Conservation (phyloP, 2,113 vertebrate species). For the Gnathonemus longibarbis region DNA sequence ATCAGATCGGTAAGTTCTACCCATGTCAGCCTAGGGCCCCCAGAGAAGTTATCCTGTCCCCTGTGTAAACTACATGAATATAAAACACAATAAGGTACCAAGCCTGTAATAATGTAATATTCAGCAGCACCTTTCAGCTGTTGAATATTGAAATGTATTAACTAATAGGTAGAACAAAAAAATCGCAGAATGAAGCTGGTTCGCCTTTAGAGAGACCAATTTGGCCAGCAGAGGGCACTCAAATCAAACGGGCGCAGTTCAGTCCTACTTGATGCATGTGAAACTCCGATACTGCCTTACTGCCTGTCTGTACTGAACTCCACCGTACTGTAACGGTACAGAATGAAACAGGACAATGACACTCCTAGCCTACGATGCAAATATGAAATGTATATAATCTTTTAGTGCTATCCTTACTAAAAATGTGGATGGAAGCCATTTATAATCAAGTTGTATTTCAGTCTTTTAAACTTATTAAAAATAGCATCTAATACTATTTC, state of each 20-base stretch:
- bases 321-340: not conserved
- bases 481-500: not conserved
- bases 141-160: not conserved
- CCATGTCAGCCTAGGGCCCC: not conserved
- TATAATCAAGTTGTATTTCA: not conserved
- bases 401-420: not conserved
- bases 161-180: not conserved
- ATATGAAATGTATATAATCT: not conserved
- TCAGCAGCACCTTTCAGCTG: not conserved
- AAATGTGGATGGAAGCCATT: not conserved
- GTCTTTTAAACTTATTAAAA: not conserved
- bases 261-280: not conserved
- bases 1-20: not conserved
- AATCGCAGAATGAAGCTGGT: not conserved
- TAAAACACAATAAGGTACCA: not conserved
- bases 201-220: not conserved
- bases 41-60: not conserved
- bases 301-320: not conserved
- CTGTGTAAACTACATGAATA: not conserved
- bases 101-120: not conserved
- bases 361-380: not conserved
- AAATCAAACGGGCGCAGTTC: constrained; percentile 1
- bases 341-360: not conserved
- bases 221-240: constrained; percentile 16
- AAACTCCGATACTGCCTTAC: not conserved